Evolutionary conservation across 2,113 vertebrate genomes (phyloP), one percentile per base, ranked within the genome.

Genomic region (Engraulis encrasicolus): DNA sequence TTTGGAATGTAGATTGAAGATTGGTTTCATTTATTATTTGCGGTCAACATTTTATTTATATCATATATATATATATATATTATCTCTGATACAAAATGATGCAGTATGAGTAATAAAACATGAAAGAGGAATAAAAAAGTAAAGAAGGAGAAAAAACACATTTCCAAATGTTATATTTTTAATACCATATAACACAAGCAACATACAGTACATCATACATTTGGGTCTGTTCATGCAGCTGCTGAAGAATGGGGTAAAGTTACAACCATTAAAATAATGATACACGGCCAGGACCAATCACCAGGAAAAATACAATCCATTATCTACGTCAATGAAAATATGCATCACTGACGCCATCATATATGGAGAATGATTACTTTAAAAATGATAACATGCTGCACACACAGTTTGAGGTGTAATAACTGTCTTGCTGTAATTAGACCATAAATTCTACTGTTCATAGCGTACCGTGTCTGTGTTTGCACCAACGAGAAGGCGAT

Each of bases 311-410:
- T n/a, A n/a, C n/a, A 34, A 74, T 36, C 66, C 31, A 74, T 74
- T 74, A 74, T 74, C 66, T 74, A 31, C 66, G 34, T 74, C 66
- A 74, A 11, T 71, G n/a, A 71, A n/a, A 58, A 23, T n/a, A 58
- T 58, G 54, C 54, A 58, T 58, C 19, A 58, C n/a, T 71, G 11
- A 11, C 61, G 15, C 23, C 27, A 71, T 71, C 23, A 71, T 74
- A 23, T 15, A 34, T 31, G 9, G 27, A 12, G 4, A 74, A 74
- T 74, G 11, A 31, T 36, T 1, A 74, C 27, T 74, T 74, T 74
- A 74, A 15, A n/a, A 74, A 74, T 74, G 66, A 17, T 74, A 74
- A 74, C 9, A 31, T 74, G 17, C 66, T 36, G 31, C 31, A 36
- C 66, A 74, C 27, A 31, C 66, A 74, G 66, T 74, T 17, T 2